Conservation (phyloP, 2,888 invertebrate genomes). For the Lydus trimaculatus region DNA sequence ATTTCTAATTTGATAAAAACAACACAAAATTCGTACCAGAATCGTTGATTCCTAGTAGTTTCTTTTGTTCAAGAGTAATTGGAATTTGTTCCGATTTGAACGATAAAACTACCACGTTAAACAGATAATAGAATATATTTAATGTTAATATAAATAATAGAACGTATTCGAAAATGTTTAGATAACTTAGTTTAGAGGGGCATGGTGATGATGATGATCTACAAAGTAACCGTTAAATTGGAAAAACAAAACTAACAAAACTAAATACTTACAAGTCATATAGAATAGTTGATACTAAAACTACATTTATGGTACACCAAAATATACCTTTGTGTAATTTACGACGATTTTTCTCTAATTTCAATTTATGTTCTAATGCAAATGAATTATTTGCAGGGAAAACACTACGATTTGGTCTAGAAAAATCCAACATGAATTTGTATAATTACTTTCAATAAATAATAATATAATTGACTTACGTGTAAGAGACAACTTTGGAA, state of each 20-base stretch:
- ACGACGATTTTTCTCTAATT: constrained; percentile 63
- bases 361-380: constrained; percentile 64
- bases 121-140: constrained; percentile 64
- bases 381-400: constrained; percentile 48
- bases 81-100: constrained; percentile 58
- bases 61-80: constrained; percentile 63
- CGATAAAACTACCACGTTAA: constrained; percentile 61
- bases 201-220: constrained; percentile 61
- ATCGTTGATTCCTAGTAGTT: constrained; percentile 64
- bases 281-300: constrained; percentile 63
- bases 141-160: constrained; percentile 60
- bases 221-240: constrained; percentile 39
- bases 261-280: constrained; percentile 70
- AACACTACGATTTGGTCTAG: constrained; percentile 30
- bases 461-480: not conserved
- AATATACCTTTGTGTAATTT: constrained; percentile 64
- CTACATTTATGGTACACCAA: constrained; percentile 68
- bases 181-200: constrained; percentile 59
- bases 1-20: not conserved
- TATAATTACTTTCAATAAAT: not conserved
- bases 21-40: constrained; percentile 44
- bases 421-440: constrained; percentile 14
- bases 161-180: constrained; percentile 60
- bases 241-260: constrained; percentile 15
- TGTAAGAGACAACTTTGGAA: not conserved